phyloP scores from a whole-genome alignment of 2,797 vertebrate species.

The Botia kubotai region DNA sequence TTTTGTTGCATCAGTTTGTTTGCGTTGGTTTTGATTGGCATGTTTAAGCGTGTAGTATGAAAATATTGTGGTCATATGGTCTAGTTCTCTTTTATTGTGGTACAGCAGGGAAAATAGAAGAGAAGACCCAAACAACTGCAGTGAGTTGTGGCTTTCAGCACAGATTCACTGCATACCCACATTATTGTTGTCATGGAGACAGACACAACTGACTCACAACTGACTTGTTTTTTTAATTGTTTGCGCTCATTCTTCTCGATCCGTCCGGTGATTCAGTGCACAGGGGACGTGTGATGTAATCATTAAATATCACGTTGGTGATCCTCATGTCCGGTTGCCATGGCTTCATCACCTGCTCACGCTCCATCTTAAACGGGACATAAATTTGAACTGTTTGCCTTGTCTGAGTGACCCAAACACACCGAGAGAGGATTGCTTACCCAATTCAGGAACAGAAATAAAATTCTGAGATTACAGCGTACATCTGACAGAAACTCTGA shows the following conservation, averaged over 20 bases:
- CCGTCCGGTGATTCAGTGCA: constrained; percentile 51
- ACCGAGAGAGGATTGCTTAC: constrained; percentile 13
- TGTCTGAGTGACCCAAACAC: not conserved
- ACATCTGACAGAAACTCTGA: not conserved
- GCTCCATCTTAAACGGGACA: not conserved
- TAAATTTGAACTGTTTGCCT: constrained; percentile 16
- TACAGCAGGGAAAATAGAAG: not conserved
- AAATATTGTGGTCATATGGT: constrained; percentile 1
- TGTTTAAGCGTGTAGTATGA: not conserved
- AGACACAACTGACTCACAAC: constrained; percentile 68
- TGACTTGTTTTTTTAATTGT: constrained; percentile 49
- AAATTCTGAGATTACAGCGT: constrained; percentile 5
- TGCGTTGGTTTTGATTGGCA: too few relatives aligned
- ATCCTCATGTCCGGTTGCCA: constrained; percentile 5
- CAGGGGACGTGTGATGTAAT: constrained; percentile 38
- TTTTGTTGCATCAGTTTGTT: too few relatives aligned
- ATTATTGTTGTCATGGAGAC: constrained; percentile 66
- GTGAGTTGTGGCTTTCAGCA: constrained; percentile 55
- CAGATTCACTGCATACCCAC: constrained; percentile 52
- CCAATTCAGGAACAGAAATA: not conserved
- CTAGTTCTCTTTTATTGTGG: constrained; percentile 3
- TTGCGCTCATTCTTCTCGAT: constrained; percentile 11
- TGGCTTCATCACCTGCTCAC: constrained; percentile 35
- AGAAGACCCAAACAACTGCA: constrained; percentile 2
- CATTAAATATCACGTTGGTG: not conserved